These are phyloP conservation scores for Hippoglossus stenolepis DNA, from an alignment of 2,113 vertebrate genomes.

Conservation along the genomic window DNA sequence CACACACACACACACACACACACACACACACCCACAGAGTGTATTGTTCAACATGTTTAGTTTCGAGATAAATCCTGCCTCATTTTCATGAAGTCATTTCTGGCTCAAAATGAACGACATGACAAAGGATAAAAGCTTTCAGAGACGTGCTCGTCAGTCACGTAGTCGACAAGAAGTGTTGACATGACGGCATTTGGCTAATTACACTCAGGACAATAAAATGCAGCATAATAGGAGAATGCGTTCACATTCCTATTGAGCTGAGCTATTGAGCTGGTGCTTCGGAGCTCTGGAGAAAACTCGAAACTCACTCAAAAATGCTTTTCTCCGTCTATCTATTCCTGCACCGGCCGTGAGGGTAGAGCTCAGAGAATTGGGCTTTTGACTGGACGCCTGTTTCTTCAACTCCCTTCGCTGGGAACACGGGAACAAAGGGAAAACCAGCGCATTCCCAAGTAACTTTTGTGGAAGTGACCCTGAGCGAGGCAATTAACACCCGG, in stretches of 20 bases:
- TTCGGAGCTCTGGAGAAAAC: neutral
- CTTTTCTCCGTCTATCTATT: constrained; percentile 6
- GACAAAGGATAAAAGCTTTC: constrained; percentile 13
- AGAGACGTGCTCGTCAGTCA: constrained; percentile 51
- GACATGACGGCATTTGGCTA: constrained; percentile 38
- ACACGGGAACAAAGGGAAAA: constrained; percentile 24
- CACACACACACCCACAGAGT: constrained; percentile 13
- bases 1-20: constrained; percentile 36
- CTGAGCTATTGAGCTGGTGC: neutral
- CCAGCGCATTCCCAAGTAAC: constrained; percentile 59
- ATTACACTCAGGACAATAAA: constrained; percentile 17
- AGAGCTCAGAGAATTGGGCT: constrained; percentile 23
- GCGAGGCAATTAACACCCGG: constrained; percentile 72
- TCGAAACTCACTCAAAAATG: constrained; percentile 8
- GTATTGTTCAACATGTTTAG: constrained; percentile 69
- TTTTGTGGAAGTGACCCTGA: constrained; percentile 69
- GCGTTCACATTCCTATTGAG: neutral
- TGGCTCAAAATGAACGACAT: constrained; percentile 40
- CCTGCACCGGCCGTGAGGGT: neutral
- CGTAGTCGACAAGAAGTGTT: constrained; percentile 4
- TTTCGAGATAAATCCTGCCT: constrained; percentile 55
- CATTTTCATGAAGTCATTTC: constrained; percentile 58
- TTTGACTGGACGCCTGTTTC: constrained; percentile 38
- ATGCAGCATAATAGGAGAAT: constrained; percentile 2
- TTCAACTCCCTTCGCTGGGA: constrained; percentile 41